These are phyloP conservation scores for Falcaria lacertinaria DNA, from an alignment of 2,888 invertebrate genomes.

Conservation along the genomic window DNA sequence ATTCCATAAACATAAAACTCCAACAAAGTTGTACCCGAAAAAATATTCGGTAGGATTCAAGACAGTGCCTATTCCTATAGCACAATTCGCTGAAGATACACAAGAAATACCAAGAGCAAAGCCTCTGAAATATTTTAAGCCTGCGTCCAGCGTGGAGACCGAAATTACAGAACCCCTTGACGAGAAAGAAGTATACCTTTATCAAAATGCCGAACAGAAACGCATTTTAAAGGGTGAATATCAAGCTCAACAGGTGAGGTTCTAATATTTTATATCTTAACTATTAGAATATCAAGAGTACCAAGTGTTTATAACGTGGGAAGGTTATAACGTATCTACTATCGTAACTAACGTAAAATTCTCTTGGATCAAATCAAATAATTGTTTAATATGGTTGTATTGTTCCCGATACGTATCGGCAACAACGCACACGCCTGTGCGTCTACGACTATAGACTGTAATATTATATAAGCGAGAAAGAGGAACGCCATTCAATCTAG, in stretches of 20 bases:
- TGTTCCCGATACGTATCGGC: too few relatives aligned
- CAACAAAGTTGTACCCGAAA: slow-evolving; percentile 80
- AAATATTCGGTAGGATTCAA: slow-evolving; percentile 76
- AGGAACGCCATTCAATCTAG: too few relatives aligned
- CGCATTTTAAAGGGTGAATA: slow-evolving; percentile 58
- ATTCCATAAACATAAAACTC: slow-evolving; percentile 51
- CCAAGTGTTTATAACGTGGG: too few relatives aligned
- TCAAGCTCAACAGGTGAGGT: slow-evolving; percentile 33
- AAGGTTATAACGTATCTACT: too few relatives aligned
- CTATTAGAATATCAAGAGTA: too few relatives aligned
- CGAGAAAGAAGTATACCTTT: slow-evolving; percentile 60
- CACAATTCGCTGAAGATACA: slow-evolving; percentile 46
- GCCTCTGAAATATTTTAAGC: slow-evolving; percentile 58
- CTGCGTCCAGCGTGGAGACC: slow-evolving; percentile 41
- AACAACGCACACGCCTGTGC: too few relatives aligned
- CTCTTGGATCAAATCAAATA: too few relatives aligned
- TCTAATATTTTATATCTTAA: slow-evolving; percentile 12
- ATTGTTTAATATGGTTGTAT: too few relatives aligned
- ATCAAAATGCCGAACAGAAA: slow-evolving; percentile 75
- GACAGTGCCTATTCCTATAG: slow-evolving; percentile 63
- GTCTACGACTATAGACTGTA: too few relatives aligned
- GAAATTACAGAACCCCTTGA: slow-evolving; percentile 41
- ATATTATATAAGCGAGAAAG: too few relatives aligned
- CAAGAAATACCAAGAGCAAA: slow-evolving; percentile 64
- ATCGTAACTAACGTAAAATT: too few relatives aligned